phyloP scores from a whole-genome alignment of 2,113 vertebrate genomes.

The Stigmatopora argus region DNA sequence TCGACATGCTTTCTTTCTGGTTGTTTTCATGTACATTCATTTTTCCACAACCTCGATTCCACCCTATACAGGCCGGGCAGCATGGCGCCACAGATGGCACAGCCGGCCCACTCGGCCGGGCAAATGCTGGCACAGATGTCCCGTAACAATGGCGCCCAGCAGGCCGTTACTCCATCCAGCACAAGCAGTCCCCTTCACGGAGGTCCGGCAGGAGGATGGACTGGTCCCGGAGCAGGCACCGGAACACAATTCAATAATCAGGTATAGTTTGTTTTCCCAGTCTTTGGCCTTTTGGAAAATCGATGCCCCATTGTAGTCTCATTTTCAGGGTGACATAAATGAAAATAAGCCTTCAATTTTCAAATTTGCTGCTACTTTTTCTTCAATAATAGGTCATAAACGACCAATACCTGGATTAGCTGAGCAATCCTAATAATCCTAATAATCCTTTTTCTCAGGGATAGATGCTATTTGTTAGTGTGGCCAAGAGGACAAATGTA shows the following conservation, averaged over 20 bases:
- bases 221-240: constrained; percentile 60
- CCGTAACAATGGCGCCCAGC: constrained; percentile 74
- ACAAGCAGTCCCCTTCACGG: constrained; percentile 59
- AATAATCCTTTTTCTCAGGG: too few relatives aligned
- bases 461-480: too few relatives aligned
- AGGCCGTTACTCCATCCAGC: constrained; percentile 53
- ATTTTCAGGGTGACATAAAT: background rate
- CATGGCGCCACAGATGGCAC: constrained; percentile 73
- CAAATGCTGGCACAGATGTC: constrained; percentile 89
- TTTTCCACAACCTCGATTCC: background rate
- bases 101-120: constrained; percentile 72
- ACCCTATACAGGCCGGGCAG: constrained; percentile 63
- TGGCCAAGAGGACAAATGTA: too few relatives aligned
- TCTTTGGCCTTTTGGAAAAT: too few relatives aligned
- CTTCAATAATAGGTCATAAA: too few relatives aligned
- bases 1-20: background rate
- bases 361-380: too few relatives aligned
- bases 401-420: too few relatives aligned
- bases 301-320: background rate
- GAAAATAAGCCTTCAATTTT: too few relatives aligned
- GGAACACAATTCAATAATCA: constrained; percentile 79
- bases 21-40: background rate
- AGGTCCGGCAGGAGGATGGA: constrained; percentile 52
- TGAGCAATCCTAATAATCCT: too few relatives aligned
- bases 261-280: constrained; percentile 60